Percentiles rank a stretch among this genome's conserved stretches.
Evolutionary conservation across 1,140 invertebrate species (phyloP).

Genomic region (Steinernema feltiae): DNA sequence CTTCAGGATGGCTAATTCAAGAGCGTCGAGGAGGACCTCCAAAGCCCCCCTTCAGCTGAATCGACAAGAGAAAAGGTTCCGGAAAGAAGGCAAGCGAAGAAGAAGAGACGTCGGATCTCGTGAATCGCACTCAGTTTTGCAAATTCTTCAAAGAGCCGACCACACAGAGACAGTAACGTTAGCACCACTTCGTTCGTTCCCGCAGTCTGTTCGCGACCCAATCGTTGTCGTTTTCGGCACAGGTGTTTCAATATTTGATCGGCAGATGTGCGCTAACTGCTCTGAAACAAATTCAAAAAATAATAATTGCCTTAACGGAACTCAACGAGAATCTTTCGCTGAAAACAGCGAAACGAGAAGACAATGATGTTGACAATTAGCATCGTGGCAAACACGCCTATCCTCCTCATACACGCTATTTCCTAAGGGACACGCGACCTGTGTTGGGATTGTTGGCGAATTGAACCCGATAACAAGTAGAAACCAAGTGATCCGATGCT

Average conservation of each 20-base stretch:
- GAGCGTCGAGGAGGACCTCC: background rate
- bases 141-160: no score
- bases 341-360: background rate
- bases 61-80: background rate
- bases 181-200: no score
- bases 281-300: background rate
- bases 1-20: slow-evolving; percentile 19
- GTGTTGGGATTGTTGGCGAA: background rate
- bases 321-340: background rate
- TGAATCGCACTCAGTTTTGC: no score
- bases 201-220: background rate
- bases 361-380: background rate
- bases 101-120: no score
- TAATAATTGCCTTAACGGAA: background rate
- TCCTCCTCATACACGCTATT: background rate
- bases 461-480: background rate
- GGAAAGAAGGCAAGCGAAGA: background rate
- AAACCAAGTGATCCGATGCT: background rate
- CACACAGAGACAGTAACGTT: no score
- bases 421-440: background rate
- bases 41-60: background rate
- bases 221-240: background rate
- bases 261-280: background rate
- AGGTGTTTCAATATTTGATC: slow-evolving; percentile 11
- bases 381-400: background rate